These are phyloP conservation scores for Nomada fabriciana DNA, from an alignment of 2,888 invertebrate genomes.

Conservation along the genomic window DNA sequence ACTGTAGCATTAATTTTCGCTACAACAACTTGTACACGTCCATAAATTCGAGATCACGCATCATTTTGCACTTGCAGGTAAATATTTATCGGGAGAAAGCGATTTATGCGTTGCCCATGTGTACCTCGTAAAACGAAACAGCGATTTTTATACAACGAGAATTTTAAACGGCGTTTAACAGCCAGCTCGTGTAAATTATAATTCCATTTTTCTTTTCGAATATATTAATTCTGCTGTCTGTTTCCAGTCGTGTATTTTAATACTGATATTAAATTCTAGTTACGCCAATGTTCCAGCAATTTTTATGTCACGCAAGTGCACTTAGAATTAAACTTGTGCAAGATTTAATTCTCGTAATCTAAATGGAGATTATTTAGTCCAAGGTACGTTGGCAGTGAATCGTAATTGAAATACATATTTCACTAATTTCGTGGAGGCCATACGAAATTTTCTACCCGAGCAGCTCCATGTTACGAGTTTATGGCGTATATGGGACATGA, in stretches of 20 bases:
- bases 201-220: too few species aligned
- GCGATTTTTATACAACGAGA: neutral
- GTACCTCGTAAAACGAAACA: neutral
- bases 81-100: slow-evolving; percentile 23
- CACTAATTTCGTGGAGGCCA: neutral
- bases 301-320: too few species aligned
- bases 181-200: too few species aligned
- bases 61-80: slow-evolving; percentile 25
- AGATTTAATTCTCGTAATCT: too few species aligned
- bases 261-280: too few species aligned
- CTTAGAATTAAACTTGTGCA: too few species aligned
- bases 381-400: too few species aligned
- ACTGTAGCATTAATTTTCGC: slow-evolving; percentile 16
- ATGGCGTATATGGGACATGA: neutral
- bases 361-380: too few species aligned
- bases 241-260: too few species aligned
- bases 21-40: slow-evolving; percentile 16
- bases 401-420: neutral
- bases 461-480: neutral
- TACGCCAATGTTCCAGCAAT: too few species aligned
- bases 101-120: neutral
- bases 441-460: neutral
- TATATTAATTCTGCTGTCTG: too few species aligned
- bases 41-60: slow-evolving; percentile 20
- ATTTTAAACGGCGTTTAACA: neutral